phyloP scores from a whole-genome alignment of 2,797 vertebrate genomes.

The Mus caroli region DNA sequence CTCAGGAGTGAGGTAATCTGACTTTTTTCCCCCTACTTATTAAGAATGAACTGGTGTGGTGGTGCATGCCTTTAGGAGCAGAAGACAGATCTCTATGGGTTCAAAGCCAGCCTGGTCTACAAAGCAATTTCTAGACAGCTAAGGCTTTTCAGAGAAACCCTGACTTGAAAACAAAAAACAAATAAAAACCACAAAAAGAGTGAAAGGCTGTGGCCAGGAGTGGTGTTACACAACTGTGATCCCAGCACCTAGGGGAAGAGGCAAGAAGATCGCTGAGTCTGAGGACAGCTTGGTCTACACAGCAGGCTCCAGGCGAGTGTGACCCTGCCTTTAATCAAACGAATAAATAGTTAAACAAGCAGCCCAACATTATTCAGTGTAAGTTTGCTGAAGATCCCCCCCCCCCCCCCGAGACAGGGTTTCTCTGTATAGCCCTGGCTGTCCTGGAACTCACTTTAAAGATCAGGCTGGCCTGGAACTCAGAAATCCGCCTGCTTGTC shows the following conservation, averaged over 20 bases:
- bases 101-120: not conserved
- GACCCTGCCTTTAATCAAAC: not conserved
- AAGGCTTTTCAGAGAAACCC: not conserved
- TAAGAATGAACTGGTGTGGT: not conserved
- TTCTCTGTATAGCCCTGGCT: no score
- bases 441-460: no score
- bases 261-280: not conserved
- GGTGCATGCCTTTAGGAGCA: not conserved
- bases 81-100: not conserved
- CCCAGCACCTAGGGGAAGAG: not conserved
- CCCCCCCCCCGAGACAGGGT: no score
- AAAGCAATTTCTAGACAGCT: not conserved
- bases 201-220: not conserved
- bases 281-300: not conserved
- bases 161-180: not conserved
- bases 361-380: not conserved
- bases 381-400: not conserved
- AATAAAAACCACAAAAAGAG: not conserved
- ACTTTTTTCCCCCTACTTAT: not conserved
- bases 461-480: no score
- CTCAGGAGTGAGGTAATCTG: conserved; percentile 10
- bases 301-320: not conserved
- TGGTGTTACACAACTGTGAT: not conserved
- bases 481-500: no score
- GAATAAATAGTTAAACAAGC: not conserved